Percentiles rank a stretch among this genome's conserved stretches.
These are phyloP conservation scores for Syndactyla subalaris DNA, from an alignment of 2,797 vertebrate genomes.

Conservation along the genomic window DNA sequence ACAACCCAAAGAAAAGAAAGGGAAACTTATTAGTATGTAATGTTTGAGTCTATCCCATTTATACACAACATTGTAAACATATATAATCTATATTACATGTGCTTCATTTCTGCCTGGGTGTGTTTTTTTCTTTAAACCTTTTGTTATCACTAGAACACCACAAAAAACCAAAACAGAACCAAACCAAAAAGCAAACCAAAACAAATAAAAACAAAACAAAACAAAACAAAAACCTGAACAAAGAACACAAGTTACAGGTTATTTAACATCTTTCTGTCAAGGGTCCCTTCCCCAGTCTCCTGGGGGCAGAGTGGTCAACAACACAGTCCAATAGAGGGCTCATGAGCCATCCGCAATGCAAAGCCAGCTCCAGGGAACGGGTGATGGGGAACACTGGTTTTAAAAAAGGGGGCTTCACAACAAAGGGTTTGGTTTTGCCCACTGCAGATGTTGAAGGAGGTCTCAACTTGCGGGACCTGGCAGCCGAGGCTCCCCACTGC, in stretches of 20 bases:
- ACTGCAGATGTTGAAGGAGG: slow-evolving; percentile 46
- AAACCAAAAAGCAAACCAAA: slow-evolving; percentile 62
- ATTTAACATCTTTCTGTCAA: slow-evolving; percentile 61
- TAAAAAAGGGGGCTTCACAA: slow-evolving; percentile 67
- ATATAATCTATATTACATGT: slow-evolving; percentile 99
- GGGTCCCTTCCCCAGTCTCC: slow-evolving; percentile 66
- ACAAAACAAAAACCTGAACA: slow-evolving; percentile 30
- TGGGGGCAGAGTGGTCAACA: slow-evolving; percentile 38
- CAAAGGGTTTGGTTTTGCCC: slow-evolving; percentile 53
- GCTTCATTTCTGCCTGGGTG: slow-evolving; percentile 88
- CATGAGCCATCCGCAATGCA: slow-evolving; percentile 13
- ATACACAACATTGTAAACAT: slow-evolving; percentile 99
- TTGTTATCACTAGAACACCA: slow-evolving; percentile 88
- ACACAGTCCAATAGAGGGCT: slow-evolving; percentile 53
- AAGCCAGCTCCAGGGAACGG: slow-evolving; percentile 55
- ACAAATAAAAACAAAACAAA: slow-evolving; percentile 69
- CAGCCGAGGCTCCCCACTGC: slow-evolving; percentile 35
- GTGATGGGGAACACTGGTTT: slow-evolving; percentile 48
- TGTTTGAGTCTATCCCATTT: slow-evolving; percentile 93
- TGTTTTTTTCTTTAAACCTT: slow-evolving; percentile 68
- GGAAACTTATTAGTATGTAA: slow-evolving; percentile 83
- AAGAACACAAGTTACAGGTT: slow-evolving; percentile 69
- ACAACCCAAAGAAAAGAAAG: slow-evolving; percentile 74
- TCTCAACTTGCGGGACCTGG: slow-evolving; percentile 23
- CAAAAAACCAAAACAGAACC: slow-evolving; percentile 73